These are phyloP conservation scores for Telenomus remus DNA, from an alignment of 1,140 invertebrate species.

Conservation along the genomic window DNA sequence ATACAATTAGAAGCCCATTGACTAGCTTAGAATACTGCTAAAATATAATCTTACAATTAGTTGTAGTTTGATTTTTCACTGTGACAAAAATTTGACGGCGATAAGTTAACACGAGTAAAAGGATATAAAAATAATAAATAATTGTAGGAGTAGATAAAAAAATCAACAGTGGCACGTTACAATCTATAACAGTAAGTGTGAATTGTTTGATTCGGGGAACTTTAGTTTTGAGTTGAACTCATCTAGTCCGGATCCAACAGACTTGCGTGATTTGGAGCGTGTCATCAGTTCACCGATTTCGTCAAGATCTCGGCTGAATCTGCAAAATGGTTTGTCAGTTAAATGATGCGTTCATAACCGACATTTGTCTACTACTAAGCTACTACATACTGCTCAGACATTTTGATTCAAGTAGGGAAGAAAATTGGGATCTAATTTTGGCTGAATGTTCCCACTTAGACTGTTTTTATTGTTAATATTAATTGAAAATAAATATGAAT, in stretches of 20 bases:
- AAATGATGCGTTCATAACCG: slow-evolving; percentile 2
- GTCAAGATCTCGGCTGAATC: slow-evolving; percentile 76
- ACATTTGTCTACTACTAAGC: no score
- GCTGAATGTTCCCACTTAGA: no score
- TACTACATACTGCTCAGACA: no score
- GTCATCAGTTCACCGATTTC: slow-evolving; percentile 76
- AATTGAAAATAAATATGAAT: neutral
- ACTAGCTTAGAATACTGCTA: slow-evolving; percentile 19
- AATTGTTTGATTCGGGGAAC: slow-evolving; percentile 65
- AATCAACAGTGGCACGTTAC: slow-evolving; percentile 35
- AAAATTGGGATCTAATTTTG: slow-evolving; percentile 3
- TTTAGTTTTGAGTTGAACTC: slow-evolving; percentile 69
- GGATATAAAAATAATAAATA: no score
- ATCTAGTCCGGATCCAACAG: slow-evolving; percentile 70
- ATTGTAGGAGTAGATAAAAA: slow-evolving; percentile 32
- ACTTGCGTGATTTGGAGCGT: slow-evolving; percentile 76
- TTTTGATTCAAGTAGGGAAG: slow-evolving; percentile 9
- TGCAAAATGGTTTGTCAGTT: slow-evolving; percentile 42
- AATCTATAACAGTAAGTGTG: slow-evolving; percentile 67
- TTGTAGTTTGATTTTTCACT: no score
- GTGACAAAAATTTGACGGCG: no score
- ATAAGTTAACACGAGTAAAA: no score
- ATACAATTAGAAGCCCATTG: slow-evolving; percentile 41
- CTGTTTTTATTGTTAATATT: neutral
- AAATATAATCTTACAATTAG: no score